Percentiles rank a stretch among this genome's conserved stretches.
These are phyloP conservation scores for Scelioninae gen. 2 DNA, from an alignment of 2,888 invertebrate genomes.

Conservation along the genomic window DNA sequence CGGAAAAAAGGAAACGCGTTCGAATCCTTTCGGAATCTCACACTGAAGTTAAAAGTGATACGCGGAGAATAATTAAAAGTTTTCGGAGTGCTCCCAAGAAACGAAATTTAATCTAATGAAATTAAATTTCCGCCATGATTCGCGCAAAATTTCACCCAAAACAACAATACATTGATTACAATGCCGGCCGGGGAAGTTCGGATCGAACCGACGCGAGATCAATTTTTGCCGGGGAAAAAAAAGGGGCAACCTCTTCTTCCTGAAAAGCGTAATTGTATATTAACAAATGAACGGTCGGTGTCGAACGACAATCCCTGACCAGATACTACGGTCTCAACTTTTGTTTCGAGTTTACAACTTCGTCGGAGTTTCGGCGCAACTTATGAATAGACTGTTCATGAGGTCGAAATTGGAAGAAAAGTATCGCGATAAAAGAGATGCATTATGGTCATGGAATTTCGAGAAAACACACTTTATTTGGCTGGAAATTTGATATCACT, in stretches of 20 bases:
- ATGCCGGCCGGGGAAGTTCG: constrained; percentile 17
- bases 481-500: constrained; percentile 10
- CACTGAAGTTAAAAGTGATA: constrained; percentile 34
- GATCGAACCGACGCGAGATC: constrained; percentile 22
- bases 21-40: constrained; percentile 22
- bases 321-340: constrained; percentile 52
- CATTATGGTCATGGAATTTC: constrained; percentile 32
- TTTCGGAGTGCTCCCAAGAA: constrained; percentile 9
- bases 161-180: constrained; percentile 32
- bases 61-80: constrained; percentile 49
- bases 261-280: constrained; percentile 41
- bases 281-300: constrained; percentile 38
- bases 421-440: constrained; percentile 42
- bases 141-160: constrained; percentile 12
- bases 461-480: constrained; percentile 37
- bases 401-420: constrained; percentile 53
- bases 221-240: constrained; percentile 14
- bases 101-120: constrained; percentile 43
- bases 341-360: constrained; percentile 56
- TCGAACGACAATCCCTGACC: constrained; percentile 39
- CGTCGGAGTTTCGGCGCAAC: constrained; percentile 42
- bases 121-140: constrained; percentile 26
- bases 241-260: constrained; percentile 3
- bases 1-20: constrained; percentile 8
- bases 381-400: constrained; percentile 59